Evolutionary conservation across 1,140 invertebrate genomes (phyloP).

Genomic region (Platorchestia sp.): DNA sequence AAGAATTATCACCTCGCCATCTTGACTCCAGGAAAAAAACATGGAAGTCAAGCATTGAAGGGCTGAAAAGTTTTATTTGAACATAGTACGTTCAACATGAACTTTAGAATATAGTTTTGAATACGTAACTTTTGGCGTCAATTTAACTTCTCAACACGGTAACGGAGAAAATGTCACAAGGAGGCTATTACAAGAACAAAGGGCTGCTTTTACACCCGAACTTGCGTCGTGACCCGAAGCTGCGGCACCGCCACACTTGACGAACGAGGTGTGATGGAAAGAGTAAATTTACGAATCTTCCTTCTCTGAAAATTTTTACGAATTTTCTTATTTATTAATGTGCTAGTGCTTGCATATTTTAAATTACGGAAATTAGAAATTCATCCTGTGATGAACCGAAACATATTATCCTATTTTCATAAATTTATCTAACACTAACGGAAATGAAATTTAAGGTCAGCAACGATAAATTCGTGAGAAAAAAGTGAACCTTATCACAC

Average conservation of each 20-base stretch:
- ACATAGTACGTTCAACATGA: not conserved
- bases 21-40: not conserved
- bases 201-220: constrained; percentile 34
- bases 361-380: not conserved
- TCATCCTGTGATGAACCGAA: not conserved
- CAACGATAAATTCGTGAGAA: not conserved
- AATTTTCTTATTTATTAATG: not conserved
- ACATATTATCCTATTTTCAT: not conserved
- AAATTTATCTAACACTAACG: not conserved
- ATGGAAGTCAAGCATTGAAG: constrained; percentile 21
- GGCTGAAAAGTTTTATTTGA: constrained; percentile 12
- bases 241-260: not conserved
- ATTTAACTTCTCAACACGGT: constrained; percentile 48
- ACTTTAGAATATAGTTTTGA: constrained; percentile 34
- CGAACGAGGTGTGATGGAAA: not conserved
- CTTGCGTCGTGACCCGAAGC: constrained; percentile 27
- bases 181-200: constrained; percentile 30
- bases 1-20: not conserved
- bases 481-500: not conserved
- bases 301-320: not conserved
- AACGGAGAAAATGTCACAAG: constrained; percentile 21
- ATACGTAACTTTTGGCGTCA: constrained; percentile 45
- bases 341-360: not conserved
- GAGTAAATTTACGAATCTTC: not conserved
- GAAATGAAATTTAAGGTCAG: not conserved